These are phyloP conservation scores for Peromyscus maniculatus DNA, from an alignment of 2,113 vertebrate species.

Conservation along the genomic window DNA sequence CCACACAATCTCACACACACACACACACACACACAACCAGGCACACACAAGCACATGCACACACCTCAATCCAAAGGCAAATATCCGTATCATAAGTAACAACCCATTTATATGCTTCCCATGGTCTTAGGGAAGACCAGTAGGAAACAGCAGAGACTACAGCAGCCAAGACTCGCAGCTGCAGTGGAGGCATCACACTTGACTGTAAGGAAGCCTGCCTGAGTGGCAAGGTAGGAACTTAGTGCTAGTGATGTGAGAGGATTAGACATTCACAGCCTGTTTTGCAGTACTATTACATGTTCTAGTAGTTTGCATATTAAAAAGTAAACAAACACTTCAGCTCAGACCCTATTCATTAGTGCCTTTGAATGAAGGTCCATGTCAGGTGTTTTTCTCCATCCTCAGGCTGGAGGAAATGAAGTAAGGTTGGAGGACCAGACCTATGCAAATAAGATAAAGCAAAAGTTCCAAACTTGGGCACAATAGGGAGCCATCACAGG, in stretches of 20 bases:
- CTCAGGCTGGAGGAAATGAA: neutral
- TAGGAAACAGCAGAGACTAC: neutral
- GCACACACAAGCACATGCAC: constrained; percentile 35
- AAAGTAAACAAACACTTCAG: neutral
- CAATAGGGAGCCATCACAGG: neutral
- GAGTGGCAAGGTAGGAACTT: neutral
- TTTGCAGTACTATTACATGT: neutral
- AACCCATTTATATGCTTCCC: neutral
- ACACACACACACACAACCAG: neutral
- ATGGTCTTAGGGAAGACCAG: neutral
- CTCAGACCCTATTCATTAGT: neutral
- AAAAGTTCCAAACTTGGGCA: neutral
- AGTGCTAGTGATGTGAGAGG: neutral
- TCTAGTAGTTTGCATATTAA: constrained; percentile 36
- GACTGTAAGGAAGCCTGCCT: neutral
- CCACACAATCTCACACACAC: constrained; percentile 21
- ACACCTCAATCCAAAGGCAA: neutral
- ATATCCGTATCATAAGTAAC: neutral
- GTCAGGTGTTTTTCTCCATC: neutral
- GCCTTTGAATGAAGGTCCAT: neutral
- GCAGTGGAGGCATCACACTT: neutral
- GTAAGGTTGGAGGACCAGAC: neutral
- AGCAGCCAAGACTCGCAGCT: rapidly evolving
- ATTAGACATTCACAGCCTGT: neutral
- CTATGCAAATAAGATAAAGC: neutral